Evolutionary conservation across 2,797 vertebrate species (phyloP).

Genomic region (Pteronotus mesoamericanus): DNA sequence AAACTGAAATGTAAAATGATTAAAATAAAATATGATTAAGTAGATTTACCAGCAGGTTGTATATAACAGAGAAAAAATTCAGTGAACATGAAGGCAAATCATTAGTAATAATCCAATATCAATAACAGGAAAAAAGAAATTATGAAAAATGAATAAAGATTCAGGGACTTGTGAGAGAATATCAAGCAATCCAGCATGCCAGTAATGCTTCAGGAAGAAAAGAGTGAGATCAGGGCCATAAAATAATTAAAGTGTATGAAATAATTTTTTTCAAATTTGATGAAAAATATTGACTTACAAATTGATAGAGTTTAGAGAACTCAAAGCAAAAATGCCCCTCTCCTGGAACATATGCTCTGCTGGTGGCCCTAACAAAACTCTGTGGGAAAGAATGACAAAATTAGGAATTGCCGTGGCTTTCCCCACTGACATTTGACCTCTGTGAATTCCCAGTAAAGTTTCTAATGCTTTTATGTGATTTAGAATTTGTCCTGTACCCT

Average conservation of each 20-base stretch:
- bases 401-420: not conserved
- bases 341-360: not conserved
- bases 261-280: not conserved
- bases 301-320: not conserved
- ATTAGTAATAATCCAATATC: not conserved
- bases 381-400: not conserved
- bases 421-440: not conserved
- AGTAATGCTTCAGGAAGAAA: not conserved
- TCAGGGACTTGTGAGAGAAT: not conserved
- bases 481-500: not conserved
- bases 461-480: not conserved
- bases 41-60: not conserved
- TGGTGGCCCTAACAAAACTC: not conserved
- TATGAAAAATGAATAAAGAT: not conserved
- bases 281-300: not conserved
- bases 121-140: not conserved
- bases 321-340: not conserved
- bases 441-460: not conserved
- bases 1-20: not conserved
- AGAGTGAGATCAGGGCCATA: not conserved
- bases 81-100: not conserved
- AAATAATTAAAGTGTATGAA: not conserved
- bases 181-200: not conserved
- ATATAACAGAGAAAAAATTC: not conserved
- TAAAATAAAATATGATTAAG: not conserved